Base-by-base conservation (phyloP, 2,113 vertebrate species). In the Tachysurus vachellii region DNA sequence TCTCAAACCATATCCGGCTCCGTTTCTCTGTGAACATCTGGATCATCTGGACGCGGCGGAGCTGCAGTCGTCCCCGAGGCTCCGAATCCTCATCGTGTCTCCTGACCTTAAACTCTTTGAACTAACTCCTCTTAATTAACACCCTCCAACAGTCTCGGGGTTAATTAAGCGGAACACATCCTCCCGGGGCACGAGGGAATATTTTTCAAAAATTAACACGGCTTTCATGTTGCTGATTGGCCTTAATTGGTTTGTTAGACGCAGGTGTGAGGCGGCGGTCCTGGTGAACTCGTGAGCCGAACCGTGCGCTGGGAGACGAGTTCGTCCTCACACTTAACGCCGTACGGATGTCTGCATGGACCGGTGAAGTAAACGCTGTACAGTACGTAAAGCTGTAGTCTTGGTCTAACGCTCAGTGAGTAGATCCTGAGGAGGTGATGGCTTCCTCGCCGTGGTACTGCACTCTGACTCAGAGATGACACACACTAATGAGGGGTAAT, bases 221-320 rank as follows among this genome's bases (percentile, higher is more conserved):
- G 92, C 93, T 91, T 92, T 77, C 90, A 91, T 91, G 94, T 93
- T 89, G 89, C 89, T 89, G 91, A 92, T 92, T 94, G 92, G 82
- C 88, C 87, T 85, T 93, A 95, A 95, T 93, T 94, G 94, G 95
- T 95, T 95, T 92, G 92, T 91, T 94, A 92, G 88, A 90, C 93
- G 92, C 89, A 89, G 88, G 91, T 91, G 90, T 90, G 92, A 92
- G 91, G 26, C 36, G 36, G 36, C 36, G 36, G 36, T 36, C 36
- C 36, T 36, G 36, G 36, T 36, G 36, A 36, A 36, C 36, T 54
- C n/a, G 26, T 31, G 42, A 50, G 28, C 83, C 44, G 12, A 28
- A 59, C 13, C 21, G 13, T 50, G 36, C 61, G 28, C 75, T 11
- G 44, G 12, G 44, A 36, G 42, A 54, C 11, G 10, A n/a, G 6